Base-by-base conservation (phyloP, 1,140 invertebrate genomes). In the Cyclina sinensis region DNA sequence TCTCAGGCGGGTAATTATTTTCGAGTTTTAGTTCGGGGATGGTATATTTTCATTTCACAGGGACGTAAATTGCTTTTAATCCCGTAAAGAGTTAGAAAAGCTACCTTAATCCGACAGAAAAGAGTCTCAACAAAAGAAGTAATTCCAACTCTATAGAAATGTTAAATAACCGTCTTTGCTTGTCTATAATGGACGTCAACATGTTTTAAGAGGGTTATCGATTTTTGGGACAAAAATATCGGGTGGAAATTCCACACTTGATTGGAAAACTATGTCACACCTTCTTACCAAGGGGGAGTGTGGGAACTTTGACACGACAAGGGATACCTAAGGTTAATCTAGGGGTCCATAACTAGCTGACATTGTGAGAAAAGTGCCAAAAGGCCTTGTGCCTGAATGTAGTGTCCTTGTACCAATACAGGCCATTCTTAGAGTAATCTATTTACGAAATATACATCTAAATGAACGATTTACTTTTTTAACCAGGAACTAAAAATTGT, bases 1-100 rank as follows among this genome's bases (percentile, higher is more conserved):
- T 62, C 48, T 78, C 30, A 35, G 16, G 35, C 0, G 21, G n/a
- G 74, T 70, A 78, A 87, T 87, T 24, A 65, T 87, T 86, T 87
- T 68, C 73, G 4, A 9, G 70, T 79, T 79, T 87, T 80, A 48
- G 30, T 43, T 37, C 5, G 46, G 24, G 62, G 54, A 30, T 80
- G 59, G 85, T 87, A 79, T 87, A 87, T 87, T 87, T 87, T 87
- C 74, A 76, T 80, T 87, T 78, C 73, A 80, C 57, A 37, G 51
- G 54, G 14, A 51, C 76, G 74, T 65, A 87, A 87, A 87, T 87
- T 87, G 76, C 37, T 78, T n/a, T 32, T 79, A 87, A 87, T 87
- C 85, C 62, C 59, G 32, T 68, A 87, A 78, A 78, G 74, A 80
- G 85, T 68, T n/a, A 43, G 48, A n/a, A 76, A 62, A 86, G 48